These are phyloP conservation scores for Oxyruncus cristatus DNA, from an alignment of 2,113 vertebrate species.

Conservation along the genomic window DNA sequence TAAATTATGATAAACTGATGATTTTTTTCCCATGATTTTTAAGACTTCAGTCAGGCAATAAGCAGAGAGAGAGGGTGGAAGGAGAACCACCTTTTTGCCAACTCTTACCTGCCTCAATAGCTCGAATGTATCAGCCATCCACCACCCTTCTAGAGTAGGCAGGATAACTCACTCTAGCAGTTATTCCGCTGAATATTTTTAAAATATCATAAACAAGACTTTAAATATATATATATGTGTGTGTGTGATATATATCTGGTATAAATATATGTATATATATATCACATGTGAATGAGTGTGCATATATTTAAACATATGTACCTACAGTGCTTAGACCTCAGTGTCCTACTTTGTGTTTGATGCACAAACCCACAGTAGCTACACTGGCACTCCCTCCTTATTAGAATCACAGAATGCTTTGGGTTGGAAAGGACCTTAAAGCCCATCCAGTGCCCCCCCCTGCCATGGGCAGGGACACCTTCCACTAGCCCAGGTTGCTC, in stretches of 20 bases:
- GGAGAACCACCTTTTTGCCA: background rate
- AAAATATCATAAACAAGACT: background rate
- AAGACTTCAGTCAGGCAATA: background rate
- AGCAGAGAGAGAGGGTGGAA: background rate
- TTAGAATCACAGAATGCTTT: background rate
- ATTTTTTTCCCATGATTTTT: background rate
- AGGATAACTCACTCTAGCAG: background rate
- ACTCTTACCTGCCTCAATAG: background rate
- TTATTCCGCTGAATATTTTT: background rate
- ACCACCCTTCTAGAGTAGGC: background rate
- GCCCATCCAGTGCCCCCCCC: rapidly evolving
- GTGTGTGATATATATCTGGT: background rate
- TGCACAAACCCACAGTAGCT: background rate
- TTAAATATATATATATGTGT: background rate
- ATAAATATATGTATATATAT: background rate
- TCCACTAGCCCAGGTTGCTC: background rate
- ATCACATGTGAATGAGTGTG: background rate
- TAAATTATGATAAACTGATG: background rate
- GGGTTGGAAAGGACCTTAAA: background rate
- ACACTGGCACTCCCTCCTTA: background rate
- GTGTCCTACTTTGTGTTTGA: background rate
- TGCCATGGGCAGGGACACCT: background rate
- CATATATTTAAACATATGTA: background rate
- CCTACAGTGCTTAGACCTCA: background rate
- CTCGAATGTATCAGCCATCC: background rate